These are phyloP conservation scores for Scolopax bukidnonensis DNA, from an alignment of 2,797 vertebrate genomes.

Conservation along the genomic window DNA sequence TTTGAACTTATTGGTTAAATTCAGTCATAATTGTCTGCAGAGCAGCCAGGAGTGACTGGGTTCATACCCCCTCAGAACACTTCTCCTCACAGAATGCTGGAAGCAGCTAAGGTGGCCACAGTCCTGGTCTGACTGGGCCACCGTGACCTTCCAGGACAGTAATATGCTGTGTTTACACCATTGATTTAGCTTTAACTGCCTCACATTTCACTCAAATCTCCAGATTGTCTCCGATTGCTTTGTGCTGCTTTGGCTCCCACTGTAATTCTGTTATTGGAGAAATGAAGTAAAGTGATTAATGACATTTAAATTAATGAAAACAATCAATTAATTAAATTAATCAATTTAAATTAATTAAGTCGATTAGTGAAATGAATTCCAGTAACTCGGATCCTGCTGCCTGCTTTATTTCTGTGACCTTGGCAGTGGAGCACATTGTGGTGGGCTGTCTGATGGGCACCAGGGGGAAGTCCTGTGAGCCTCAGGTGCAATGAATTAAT, in stretches of 20 bases:
- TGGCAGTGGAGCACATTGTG: neutral
- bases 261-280: neutral
- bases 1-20: neutral
- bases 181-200: constrained; percentile 17
- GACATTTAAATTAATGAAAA: constrained; percentile 47
- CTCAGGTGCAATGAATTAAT: neutral
- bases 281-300: constrained; percentile 39
- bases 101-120: neutral
- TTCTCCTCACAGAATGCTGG: neutral
- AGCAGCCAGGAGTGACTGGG: neutral
- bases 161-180: neutral
- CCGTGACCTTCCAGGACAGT: neutral
- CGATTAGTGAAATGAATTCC: neutral
- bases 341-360: constrained; percentile 6
- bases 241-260: constrained; percentile 4
- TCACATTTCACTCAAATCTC: neutral
- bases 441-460: neutral
- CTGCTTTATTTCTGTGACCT: neutral
- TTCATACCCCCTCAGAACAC: neutral
- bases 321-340: constrained; percentile 37
- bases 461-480: neutral
- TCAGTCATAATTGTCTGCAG: neutral
- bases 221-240: neutral
- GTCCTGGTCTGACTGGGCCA: neutral
- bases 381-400: neutral